phyloP scores from a whole-genome alignment of 2,888 invertebrate species.

The Lissocephala sabroskyi region DNA sequence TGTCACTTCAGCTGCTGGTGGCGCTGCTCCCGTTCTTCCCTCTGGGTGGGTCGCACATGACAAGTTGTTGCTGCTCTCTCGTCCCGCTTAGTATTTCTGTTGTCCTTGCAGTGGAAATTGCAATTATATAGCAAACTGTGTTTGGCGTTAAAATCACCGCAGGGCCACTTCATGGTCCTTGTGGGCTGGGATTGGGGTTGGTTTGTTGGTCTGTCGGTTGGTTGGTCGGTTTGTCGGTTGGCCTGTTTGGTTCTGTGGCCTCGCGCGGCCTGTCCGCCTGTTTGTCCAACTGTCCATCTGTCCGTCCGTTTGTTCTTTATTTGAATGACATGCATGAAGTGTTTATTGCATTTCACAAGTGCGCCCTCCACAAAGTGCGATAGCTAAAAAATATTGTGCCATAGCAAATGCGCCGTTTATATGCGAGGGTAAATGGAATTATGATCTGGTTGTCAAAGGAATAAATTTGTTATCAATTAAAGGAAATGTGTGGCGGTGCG shows the following conservation, averaged over 20 bases:
- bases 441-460: background rate
- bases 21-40: background rate
- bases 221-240: constrained; percentile 9
- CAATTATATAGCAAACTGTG: constrained; percentile 48
- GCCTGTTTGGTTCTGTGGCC: constrained; percentile 14
- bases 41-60: constrained; percentile 24
- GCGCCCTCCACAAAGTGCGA: background rate
- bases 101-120: constrained; percentile 39
- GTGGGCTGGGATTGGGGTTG: constrained; percentile 10
- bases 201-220: constrained; percentile 16
- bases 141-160: constrained; percentile 49
- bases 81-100: too few relatives aligned
- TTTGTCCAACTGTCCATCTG: background rate
- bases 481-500: constrained; percentile 5
- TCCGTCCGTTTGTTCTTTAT: constrained; percentile 1
- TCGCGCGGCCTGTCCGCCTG: constrained; percentile 4
- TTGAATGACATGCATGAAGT: constrained; percentile 44
- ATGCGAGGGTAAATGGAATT: background rate
- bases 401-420: too few relatives aligned
- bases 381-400: constrained; percentile 16
- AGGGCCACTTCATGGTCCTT: constrained; percentile 37
- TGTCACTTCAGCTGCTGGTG: background rate
- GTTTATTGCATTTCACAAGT: constrained; percentile 48
- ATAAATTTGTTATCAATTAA: constrained; percentile 35
- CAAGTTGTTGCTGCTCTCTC: constrained; percentile 28